Base-by-base conservation (phyloP, 2,113 vertebrate genomes). In the Chaenogobius annularis region DNA sequence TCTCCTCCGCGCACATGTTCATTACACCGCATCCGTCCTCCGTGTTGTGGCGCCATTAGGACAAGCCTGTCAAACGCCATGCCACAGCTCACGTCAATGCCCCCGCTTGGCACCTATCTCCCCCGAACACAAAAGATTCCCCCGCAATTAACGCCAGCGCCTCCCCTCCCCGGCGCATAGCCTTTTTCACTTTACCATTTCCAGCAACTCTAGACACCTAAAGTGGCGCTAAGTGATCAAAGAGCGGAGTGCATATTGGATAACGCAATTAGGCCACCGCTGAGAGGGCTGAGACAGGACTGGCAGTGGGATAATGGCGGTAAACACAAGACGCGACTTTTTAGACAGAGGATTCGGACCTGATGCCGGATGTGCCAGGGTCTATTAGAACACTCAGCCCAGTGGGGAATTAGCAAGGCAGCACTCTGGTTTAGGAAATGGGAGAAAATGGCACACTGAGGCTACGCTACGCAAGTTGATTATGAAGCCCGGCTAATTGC, bases 171-270 rank as follows among this genome's bases (percentile, higher is more conserved):
- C 71, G 83, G 82, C 75, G 73, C 74, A 81, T 0, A 69, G 22
- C 14, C 48, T 55, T 58, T 56, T 64, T 55, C 59, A 70, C 81
- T 75, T 71, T 19, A 86, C 88, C 82, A 83, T 90, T 89, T 83
- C 75, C 84, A 89, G 91, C 87, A 90, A 90, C 83, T 84, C 77
- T 73, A 86, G 91, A 90, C 90, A 93, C 92, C 93, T 92, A 91
- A 92, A 92, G 91, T 93, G 92, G 89, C 85, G 71, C 88, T 91
- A 92, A 91, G 89, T 91, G 89, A 92, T 92, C 89, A 91, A 91
- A 86, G 86, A 91, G 89, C 73, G 84, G 84, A 81, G 85, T 85
- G 84, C 87, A 90, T 86, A 88, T 88, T 90, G 90, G 90, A 87
- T 94, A 92, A 93, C 84, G 85, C 90, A 91, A 92, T 92, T 93